Conservation (phyloP, 2,113 vertebrate species). For the Alligator sinensis region DNA sequence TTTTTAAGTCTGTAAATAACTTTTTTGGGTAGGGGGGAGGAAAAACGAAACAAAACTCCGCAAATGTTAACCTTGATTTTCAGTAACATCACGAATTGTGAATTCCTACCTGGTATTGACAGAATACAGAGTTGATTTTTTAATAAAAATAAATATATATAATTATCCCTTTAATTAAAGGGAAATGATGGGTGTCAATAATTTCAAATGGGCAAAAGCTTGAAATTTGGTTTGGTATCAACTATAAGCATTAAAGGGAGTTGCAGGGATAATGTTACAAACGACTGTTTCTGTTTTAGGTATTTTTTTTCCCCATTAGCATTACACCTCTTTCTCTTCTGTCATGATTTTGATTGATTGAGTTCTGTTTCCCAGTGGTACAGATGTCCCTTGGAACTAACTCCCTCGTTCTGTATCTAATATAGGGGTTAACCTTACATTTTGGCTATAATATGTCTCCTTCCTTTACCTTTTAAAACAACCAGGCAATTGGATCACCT, state of each 20-base stretch:
- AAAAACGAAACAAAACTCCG: constrained; percentile 81
- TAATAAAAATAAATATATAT: constrained; percentile 87
- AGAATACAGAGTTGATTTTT: constrained; percentile 93
- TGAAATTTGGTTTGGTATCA: constrained; percentile 76
- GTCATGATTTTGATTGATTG: constrained; percentile 54
- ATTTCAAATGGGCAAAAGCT: constrained; percentile 81
- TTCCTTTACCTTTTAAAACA: constrained; percentile 6
- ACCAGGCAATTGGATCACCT: not conserved
- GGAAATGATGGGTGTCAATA: constrained; percentile 87
- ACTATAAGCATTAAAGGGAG: constrained; percentile 78
- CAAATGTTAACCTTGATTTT: constrained; percentile 80
- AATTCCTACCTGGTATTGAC: constrained; percentile 94
- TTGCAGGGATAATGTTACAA: constrained; percentile 77
- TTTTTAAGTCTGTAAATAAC: constrained; percentile 99
- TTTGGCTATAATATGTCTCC: constrained; percentile 24
- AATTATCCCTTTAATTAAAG: constrained; percentile 97
- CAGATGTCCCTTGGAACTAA: constrained; percentile 68
- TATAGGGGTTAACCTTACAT: constrained; percentile 2
- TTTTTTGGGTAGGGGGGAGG: constrained; percentile 80
- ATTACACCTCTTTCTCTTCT: constrained; percentile 57
- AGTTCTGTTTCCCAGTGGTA: constrained; percentile 65
- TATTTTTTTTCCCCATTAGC: constrained; percentile 23
- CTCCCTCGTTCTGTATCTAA: constrained; percentile 10
- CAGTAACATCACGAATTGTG: constrained; percentile 92
- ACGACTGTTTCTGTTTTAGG: constrained; percentile 58